These are phyloP conservation scores for Eurosta solidaginis DNA, from an alignment of 1,140 invertebrate species.

Conservation along the genomic window DNA sequence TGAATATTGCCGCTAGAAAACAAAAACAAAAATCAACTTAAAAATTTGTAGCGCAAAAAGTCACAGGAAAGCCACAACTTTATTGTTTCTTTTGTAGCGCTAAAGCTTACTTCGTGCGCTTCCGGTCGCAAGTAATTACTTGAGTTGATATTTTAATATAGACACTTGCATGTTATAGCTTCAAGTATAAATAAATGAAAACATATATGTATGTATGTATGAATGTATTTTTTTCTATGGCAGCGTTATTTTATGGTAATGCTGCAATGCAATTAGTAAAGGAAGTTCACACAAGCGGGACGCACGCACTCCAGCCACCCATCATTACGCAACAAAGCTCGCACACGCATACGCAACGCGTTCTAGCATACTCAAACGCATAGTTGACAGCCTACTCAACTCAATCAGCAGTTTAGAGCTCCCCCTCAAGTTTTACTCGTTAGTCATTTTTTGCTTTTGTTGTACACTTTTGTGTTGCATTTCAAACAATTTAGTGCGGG, in stretches of 20 bases:
- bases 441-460: neutral
- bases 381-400: neutral
- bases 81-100: neutral
- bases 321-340: neutral
- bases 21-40: neutral
- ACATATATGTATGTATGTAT: neutral
- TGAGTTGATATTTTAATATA: constrained; percentile 25
- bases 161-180: neutral
- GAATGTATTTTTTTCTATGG: neutral
- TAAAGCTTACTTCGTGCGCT: neutral
- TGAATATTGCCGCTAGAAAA: neutral
- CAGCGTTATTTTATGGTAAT: neutral
- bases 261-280: constrained; percentile 18
- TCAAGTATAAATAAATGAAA: neutral
- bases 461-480: neutral
- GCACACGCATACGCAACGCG: neutral
- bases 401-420: neutral
- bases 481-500: neutral
- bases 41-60: neutral
- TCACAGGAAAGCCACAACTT: constrained; percentile 23
- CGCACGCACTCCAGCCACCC: constrained; percentile 17
- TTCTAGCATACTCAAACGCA: neutral
- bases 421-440: constrained; percentile 2
- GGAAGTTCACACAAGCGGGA: constrained; percentile 26
- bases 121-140: constrained; percentile 19